A percentile compares a stretch with the other conserved stretches of the same genome.
Conservation (phyloP, 2,888 invertebrate genomes). For the Yponomeuta plumbellus region DNA sequence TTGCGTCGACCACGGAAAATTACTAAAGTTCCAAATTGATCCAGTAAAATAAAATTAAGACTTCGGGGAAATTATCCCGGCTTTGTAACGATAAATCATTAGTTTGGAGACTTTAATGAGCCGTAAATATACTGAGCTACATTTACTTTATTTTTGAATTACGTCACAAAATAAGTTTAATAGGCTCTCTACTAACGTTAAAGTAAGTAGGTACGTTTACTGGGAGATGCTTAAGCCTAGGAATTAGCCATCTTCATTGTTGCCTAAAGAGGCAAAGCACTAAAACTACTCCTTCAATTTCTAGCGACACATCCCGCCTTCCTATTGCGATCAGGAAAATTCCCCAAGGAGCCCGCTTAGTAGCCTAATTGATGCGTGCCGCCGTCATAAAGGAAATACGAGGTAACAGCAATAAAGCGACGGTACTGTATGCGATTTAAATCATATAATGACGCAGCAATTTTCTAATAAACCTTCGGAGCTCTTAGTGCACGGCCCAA, state of each 20-base stretch:
- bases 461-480: slow-evolving; percentile 76
- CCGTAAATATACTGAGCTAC: not conserved
- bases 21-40: not conserved
- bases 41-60: not conserved
- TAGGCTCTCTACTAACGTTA: too few species aligned
- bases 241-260: not conserved
- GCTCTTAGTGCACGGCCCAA: slow-evolving; percentile 57
- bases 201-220: too few species aligned
- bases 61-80: not conserved
- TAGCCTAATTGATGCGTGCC: slow-evolving; percentile 66
- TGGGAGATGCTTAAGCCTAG: too few species aligned
- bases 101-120: not conserved
- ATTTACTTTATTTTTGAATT: not conserved
- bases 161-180: too few species aligned
- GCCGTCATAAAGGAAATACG: slow-evolving; percentile 67
- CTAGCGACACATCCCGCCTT: not conserved
- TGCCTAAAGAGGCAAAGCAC: not conserved
- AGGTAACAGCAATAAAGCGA: slow-evolving; percentile 64
- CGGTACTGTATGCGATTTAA: slow-evolving; percentile 76
- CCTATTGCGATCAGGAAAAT: slow-evolving; percentile 33
- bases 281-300: not conserved
- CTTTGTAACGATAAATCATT: not conserved
- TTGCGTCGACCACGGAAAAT: not conserved
- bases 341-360: slow-evolving; percentile 53
- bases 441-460: slow-evolving; percentile 76